Evolutionary conservation across 2,113 vertebrate genomes (phyloP), one percentile per base, ranked within the genome.

Genomic region (Corapipo altera): DNA sequence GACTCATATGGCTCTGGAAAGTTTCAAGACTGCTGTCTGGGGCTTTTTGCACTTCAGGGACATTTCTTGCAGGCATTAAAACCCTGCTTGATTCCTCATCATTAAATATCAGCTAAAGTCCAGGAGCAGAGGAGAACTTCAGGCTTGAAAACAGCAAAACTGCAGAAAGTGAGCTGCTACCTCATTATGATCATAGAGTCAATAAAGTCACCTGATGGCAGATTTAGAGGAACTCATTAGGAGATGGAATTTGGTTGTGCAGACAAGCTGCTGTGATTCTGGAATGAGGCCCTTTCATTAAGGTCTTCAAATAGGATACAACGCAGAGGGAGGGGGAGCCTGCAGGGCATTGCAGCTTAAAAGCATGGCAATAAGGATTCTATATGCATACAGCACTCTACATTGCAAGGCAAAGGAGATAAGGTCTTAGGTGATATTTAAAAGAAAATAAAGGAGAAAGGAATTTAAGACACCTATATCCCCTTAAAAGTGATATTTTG

Each of bases 131-230:
- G 82, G 43, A 91, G 77, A 91, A 79, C 84, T 58, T 28, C 3
- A 58, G 67, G 43, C 75, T 89, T 43, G 37, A 92, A 95, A 95
- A 81, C 88, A 89, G 94, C 88, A 94, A 92, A 94, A 91, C 87
- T 89, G 76, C 88, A 94, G 83, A 97, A 97, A 96, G 91, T 89
- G 93, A 97, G 91, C 95, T 97, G 96, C 96, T 97, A 91, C 96
- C 95, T 98, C 97, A 98, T 98, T 98, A 98, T 96, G 96, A 97
- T 96, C 97, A 96, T 92, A 96, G 93, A 98, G 96, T 97, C 97
- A 98, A 97, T 98, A 98, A 98, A 98, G 96, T 97, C 94, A 96
- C 97, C 97, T 97, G 97, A 98, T 98, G 97, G 97, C 97, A 98
- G 98, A 98, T 98, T 98, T 98, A 98, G 96, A 96, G 97, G 97